Evolutionary conservation across 1,140 invertebrate genomes (phyloP), one percentile per base, ranked within the genome.

Genomic region (Pseudomyrmex concolor): DNA sequence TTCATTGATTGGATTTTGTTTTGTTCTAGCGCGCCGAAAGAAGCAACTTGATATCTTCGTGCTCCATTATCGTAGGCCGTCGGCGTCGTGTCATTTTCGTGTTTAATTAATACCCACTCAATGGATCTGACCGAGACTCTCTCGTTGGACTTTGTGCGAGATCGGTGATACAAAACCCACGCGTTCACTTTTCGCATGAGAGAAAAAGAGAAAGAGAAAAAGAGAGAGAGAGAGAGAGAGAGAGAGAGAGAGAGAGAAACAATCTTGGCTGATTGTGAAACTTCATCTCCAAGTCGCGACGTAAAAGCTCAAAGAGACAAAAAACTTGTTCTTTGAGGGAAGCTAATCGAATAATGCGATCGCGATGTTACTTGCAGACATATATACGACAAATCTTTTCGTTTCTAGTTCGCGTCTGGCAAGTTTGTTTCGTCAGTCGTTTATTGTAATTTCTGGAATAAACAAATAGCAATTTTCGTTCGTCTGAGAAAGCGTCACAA

Each of bases 21-120:
- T 71, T 60, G 54, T 17, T 60, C 76, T 34, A 15, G 13, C 51
- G 13, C 51, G 34, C 17, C 62, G 10, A 17, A 15, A n/a, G 67
- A 48, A 59, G 13, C 19, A 7, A 45, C 51, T 71, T 71, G 76
- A 71, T 25, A 25, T 80, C 76, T 59, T 70, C 48, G 54, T 34
- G 66, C 22, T 80, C 22, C 76, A 80, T 80, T 78, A 78, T 12
- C 15, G 19, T 57, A 45, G n/a, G 15, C 43, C 66, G 66, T 70
- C 71, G 15, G 19, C 66, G 66, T 70, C 71, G 66, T 80, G 45
- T 22, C 22, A 70, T 60, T 80, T 77, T 80, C 66, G 54, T 55
- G 55, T 51, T 80, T 80, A 80, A 80, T 80, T 80, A 80, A 80
- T 70, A 80, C 70, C 76, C 55, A 59, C 76, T 80, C 43, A 55